Evolutionary conservation across 2,888 invertebrate species (phyloP).

Genomic region (Odontomyia ornata): DNA sequence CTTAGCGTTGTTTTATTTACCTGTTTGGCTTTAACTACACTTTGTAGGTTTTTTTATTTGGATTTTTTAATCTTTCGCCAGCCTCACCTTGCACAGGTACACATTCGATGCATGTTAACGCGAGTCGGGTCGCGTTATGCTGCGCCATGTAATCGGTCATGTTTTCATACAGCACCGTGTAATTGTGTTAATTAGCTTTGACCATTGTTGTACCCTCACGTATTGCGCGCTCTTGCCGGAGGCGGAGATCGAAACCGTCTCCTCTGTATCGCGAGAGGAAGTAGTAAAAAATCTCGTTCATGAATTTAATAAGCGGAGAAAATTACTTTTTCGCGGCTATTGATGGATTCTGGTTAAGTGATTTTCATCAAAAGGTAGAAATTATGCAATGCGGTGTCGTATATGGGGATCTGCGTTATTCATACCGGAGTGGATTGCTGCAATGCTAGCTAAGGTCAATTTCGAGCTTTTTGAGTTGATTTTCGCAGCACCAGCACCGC

Average conservation of each 20-base stretch:
- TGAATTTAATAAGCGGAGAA: slow-evolving; percentile 1
- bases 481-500: neutral
- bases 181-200: slow-evolving; percentile 5
- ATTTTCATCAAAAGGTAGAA: neutral
- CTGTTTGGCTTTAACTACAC: neutral
- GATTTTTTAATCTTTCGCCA: neutral
- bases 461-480: too few species aligned
- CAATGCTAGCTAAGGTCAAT: neutral
- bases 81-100: neutral
- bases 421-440: neutral
- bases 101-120: neutral
- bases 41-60: too few species aligned
- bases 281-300: neutral
- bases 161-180: neutral
- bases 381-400: neutral
- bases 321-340: neutral
- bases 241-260: too few species aligned
- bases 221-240: neutral
- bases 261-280: neutral
- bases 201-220: neutral
- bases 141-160: slow-evolving; percentile 21
- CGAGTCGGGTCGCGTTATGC: neutral
- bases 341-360: neutral
- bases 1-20: slow-evolving; percentile 6
- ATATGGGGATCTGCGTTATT: neutral